phyloP scores from a whole-genome alignment of 2,113 vertebrate genomes.

The Trematomus loennbergii region DNA sequence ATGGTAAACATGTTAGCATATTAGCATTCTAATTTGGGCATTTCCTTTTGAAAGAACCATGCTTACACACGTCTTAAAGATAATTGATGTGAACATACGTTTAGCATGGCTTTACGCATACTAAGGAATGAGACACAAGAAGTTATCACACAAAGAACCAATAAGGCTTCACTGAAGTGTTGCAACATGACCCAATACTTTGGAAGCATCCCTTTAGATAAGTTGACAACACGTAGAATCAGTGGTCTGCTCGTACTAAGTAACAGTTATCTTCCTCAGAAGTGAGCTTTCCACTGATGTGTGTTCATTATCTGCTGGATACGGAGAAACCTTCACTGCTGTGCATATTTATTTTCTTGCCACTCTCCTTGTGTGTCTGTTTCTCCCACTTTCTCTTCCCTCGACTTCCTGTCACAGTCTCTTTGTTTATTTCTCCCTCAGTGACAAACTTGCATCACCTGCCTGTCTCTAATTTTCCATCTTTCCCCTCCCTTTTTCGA shows the following conservation, averaged over 20 bases:
- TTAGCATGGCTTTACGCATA: neutral
- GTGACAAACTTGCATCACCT: conserved; percentile 66
- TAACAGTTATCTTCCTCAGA: conserved; percentile 26
- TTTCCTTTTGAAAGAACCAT: neutral
- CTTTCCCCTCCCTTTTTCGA: conserved; percentile 30
- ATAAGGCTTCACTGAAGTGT: neutral
- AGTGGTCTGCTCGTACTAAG: conserved; percentile 1
- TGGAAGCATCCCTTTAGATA: neutral
- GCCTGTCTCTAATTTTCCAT: conserved; percentile 52
- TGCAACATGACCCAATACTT: neutral
- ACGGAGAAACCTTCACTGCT: conserved; percentile 13
- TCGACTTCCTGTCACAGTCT: conserved; percentile 44
- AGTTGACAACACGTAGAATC: neutral
- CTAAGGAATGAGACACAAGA: neutral
- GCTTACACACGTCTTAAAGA: neutral
- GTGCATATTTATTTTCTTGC: conserved; percentile 53
- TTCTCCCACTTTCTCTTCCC: conserved; percentile 42
- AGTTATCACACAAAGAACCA: neutral
- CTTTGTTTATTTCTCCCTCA: conserved; percentile 60
- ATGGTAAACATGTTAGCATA: neutral
- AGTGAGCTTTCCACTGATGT: conserved; percentile 29
- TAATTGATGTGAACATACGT: neutral
- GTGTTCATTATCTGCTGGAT: conserved; percentile 46
- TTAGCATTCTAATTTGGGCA: too few species aligned
- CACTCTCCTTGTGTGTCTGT: conserved; percentile 16